Conservation (phyloP, 2,888 invertebrate genomes). For the Venusia cambrica region DNA sequence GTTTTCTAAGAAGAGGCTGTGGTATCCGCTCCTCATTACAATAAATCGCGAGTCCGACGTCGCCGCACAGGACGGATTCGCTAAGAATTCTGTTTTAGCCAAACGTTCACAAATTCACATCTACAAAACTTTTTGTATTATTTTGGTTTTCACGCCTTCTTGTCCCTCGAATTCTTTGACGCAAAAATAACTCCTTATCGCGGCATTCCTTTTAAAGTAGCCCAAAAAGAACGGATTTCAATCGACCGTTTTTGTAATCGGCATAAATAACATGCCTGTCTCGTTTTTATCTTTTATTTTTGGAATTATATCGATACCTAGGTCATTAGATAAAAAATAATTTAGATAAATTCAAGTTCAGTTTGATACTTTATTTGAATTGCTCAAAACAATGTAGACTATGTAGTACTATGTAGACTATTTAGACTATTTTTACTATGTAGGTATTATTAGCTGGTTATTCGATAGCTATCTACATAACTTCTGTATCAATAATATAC, state of each 20-base stretch:
- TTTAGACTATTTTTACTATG: too few species aligned
- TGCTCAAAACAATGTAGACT: too few species aligned
- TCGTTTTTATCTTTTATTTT: slow-evolving; percentile 54
- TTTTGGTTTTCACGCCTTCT: slow-evolving; percentile 81
- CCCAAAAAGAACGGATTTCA: slow-evolving; percentile 63
- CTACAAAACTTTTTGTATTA: slow-evolving; percentile 76
- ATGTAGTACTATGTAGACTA: too few species aligned
- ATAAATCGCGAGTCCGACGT: slow-evolving; percentile 71
- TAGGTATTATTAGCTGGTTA: too few species aligned
- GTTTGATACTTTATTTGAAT: too few species aligned
- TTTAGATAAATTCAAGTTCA: too few species aligned
- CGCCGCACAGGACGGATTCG: slow-evolving; percentile 81
- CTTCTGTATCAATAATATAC: too few species aligned
- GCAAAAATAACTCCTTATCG: slow-evolving; percentile 79
- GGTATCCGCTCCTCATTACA: slow-evolving; percentile 71
- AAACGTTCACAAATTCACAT: slow-evolving; percentile 80
- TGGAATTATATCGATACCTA: slow-evolving; percentile 49
- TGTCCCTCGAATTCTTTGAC: slow-evolving; percentile 74
- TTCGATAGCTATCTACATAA: too few species aligned
- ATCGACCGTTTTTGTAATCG: slow-evolving; percentile 62
- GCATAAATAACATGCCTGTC: slow-evolving; percentile 63
- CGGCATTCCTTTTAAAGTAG: slow-evolving; percentile 75
- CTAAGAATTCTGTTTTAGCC: slow-evolving; percentile 78
- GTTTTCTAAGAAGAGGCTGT: slow-evolving; percentile 67
- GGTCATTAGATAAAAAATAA: too few species aligned